phyloP scores from a whole-genome alignment of 1,140 invertebrate species.

The Pseudomyrmex cubaensis region DNA sequence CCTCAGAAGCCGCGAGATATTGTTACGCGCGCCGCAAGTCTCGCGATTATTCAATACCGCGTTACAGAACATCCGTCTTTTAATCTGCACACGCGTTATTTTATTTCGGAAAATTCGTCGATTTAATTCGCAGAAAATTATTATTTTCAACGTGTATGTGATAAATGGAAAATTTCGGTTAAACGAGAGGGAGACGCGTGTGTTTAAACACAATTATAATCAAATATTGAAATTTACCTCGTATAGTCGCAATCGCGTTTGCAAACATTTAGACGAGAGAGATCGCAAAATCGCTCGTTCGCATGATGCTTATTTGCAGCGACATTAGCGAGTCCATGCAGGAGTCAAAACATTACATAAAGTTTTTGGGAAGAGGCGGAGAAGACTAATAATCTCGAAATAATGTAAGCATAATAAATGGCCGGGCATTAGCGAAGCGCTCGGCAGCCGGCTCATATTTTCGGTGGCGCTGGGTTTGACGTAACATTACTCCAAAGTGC shows the following conservation, averaged over 20 bases:
- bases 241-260: background rate
- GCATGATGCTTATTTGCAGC: slow-evolving; percentile 58
- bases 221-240: background rate
- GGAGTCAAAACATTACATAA: slow-evolving; percentile 79
- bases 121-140: slow-evolving; percentile 5
- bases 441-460: slow-evolving; percentile 84
- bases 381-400: slow-evolving; percentile 85
- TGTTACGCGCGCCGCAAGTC: background rate
- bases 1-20: background rate
- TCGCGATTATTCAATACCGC: slow-evolving; percentile 16
- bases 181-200: background rate
- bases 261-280: slow-evolving; percentile 10
- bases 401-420: slow-evolving; percentile 85
- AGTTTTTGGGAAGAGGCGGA: slow-evolving; percentile 76
- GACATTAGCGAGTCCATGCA: slow-evolving; percentile 65
- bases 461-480: slow-evolving; percentile 85
- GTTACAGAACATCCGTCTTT: background rate
- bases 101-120: background rate
- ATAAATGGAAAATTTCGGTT: background rate
- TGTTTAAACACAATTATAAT: background rate
- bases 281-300: slow-evolving; percentile 31
- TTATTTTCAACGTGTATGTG: background rate
- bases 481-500: slow-evolving; percentile 84
- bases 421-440: slow-evolving; percentile 82
- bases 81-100: background rate